These are phyloP conservation scores for Hippocampus guttulatus DNA, from an alignment of 2,113 vertebrate species.

Conservation along the genomic window DNA sequence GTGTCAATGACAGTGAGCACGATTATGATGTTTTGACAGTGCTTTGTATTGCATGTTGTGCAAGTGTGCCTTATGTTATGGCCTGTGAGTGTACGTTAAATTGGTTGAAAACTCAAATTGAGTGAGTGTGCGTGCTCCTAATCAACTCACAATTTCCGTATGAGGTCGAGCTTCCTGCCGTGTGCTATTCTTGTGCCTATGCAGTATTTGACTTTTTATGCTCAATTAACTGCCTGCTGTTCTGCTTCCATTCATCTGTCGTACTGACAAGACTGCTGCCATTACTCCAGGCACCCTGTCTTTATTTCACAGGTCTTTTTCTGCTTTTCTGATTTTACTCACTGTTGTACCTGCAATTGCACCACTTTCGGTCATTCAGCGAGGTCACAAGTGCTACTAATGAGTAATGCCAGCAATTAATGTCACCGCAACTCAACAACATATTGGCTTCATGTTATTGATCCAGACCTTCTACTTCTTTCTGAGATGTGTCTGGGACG, in stretches of 20 bases:
- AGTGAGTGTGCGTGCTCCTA: neutral
- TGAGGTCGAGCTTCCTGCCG: neutral
- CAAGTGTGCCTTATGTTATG: neutral
- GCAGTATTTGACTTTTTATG: constrained; percentile 15
- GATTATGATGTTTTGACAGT: neutral
- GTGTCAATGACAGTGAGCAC: neutral
- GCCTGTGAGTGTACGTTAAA: neutral
- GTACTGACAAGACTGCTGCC: constrained; percentile 19
- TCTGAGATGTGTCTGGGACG: constrained; percentile 29
- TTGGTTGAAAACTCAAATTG: neutral
- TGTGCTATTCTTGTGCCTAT: constrained; percentile 17
- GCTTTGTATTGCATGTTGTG: neutral
- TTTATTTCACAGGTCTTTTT: constrained; percentile 26
- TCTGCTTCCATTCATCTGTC: constrained; percentile 31
- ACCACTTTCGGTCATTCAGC: constrained; percentile 36
- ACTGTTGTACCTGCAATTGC: constrained; percentile 28
- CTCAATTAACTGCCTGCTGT: constrained; percentile 35
- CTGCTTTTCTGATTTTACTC: constrained; percentile 26
- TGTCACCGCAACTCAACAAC: constrained; percentile 27
- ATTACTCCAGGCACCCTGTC: constrained; percentile 14
- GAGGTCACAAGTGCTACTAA: constrained; percentile 40
- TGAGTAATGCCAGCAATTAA: constrained; percentile 47
- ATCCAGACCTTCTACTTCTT: constrained; percentile 36
- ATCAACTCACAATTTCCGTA: neutral
- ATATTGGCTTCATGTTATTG: constrained; percentile 14